Base-by-base conservation (phyloP, 1,140 invertebrate species). In the Drosophila cardini region DNA sequence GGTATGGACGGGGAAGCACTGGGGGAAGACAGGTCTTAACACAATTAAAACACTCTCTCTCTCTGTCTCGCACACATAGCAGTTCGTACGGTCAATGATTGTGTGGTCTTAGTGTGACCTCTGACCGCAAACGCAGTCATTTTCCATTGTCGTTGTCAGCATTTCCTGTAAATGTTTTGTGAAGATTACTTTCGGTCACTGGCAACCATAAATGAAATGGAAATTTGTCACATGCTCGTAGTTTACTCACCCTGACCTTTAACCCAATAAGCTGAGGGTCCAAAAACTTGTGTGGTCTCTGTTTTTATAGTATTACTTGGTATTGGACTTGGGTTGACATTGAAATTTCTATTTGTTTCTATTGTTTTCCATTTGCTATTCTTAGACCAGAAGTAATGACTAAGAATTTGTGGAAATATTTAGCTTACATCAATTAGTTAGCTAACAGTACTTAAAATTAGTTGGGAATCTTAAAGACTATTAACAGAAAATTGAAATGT, bases 31-130 rank as follows among this genome's bases (percentile, higher is more conserved):
- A 13, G 43, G 30, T 53, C 53, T 64, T 68, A 52, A 58, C 62
- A 69, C 74, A 77, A 77, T 73, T 73, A 73, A 73, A 68, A 57
- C 60, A 63, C 40, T n/a, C n/a, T n/a, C n/a, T n/a, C n/a, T n/a
- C n/a, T n/a, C n/a, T n/a, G n/a, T n/a, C n/a, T 48, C 15, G 34
- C 15, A 32, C 34, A 26, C 9, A 50, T 4, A 34, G 46, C n/a
- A 10, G 40, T 43, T 45, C 40, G 36, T 76, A 38, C 34, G 58
- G 42, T 40, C 56, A 67, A 58, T 65, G 69, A 72, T 67, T 72
- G 55, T 15, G 60, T 26, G 50, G 42, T 65, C 30, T 6, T 36
- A 32, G n/a, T 2, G 7, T 15, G 42, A 43, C 46, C 10, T 34
- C 48, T 10, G 18, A 45, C 42, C 56, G 4, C 61, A 34, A 6